phyloP scores from a whole-genome alignment of 2,113 vertebrate species.

The Siniperca chuatsi region DNA sequence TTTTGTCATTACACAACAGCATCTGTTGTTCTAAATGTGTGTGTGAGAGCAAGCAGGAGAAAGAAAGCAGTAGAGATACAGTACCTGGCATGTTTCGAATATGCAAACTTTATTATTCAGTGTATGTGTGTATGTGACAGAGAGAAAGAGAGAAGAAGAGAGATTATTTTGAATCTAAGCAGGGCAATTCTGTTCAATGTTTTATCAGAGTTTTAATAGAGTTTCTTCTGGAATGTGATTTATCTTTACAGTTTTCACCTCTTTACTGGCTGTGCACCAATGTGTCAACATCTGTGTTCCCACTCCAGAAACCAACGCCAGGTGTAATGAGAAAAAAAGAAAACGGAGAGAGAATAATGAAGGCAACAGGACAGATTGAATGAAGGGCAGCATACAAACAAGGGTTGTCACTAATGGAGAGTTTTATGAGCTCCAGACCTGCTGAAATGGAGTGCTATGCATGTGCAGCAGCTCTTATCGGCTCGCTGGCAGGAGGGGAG shows the following conservation, averaged over 20 bases:
- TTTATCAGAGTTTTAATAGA: neutral
- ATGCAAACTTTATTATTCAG: conserved; percentile 3
- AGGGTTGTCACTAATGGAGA: conserved; percentile 90
- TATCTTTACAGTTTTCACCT: conserved; percentile 43
- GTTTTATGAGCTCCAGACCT: conserved; percentile 89
- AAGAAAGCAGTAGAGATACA: neutral
- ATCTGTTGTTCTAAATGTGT: conserved; percentile 3
- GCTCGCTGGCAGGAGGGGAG: conserved; percentile 83
- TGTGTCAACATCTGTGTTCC: conserved; percentile 46
- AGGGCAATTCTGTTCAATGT: neutral
- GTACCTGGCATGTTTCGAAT: neutral
- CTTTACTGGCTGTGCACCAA: conserved; percentile 32
- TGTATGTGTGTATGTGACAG: neutral
- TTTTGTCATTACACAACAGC: neutral
- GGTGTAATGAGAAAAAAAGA: conserved; percentile 37
- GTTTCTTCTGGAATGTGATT: conserved; percentile 44
- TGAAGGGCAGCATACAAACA: conserved; percentile 87
- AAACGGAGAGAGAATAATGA: conserved; percentile 53
- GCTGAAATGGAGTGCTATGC: conserved; percentile 85
- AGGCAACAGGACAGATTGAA: conserved; percentile 67
- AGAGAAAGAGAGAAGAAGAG: neutral
- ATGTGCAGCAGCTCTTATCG: conserved; percentile 89
- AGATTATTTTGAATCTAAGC: neutral
- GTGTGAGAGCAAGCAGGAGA: neutral
- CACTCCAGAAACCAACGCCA: conserved; percentile 52